Conservation (phyloP, 2,888 invertebrate species). For the Eudasyphora cyanicolor region DNA sequence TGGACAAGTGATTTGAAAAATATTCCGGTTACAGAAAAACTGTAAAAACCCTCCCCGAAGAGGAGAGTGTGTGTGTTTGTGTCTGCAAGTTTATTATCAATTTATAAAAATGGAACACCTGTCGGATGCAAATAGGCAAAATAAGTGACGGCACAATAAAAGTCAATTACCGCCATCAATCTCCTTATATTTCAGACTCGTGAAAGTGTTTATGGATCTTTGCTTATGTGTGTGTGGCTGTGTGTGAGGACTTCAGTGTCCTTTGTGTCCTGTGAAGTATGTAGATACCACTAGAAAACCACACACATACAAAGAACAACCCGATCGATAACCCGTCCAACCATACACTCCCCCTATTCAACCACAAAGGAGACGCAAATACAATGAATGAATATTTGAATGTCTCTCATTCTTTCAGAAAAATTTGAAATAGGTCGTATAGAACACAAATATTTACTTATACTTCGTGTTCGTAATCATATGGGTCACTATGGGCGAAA, state of each 20-base stretch:
- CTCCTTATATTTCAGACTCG: background rate
- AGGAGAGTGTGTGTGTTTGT: no score
- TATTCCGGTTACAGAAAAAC: constrained; percentile 12
- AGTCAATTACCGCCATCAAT: constrained; percentile 64
- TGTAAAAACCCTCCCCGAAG: background rate
- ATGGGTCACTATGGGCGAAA: no score
- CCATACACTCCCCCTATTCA: background rate
- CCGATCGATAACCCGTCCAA: no score
- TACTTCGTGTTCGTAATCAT: no score
- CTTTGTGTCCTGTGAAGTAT: background rate
- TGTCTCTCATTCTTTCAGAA: background rate
- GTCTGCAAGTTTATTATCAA: constrained; percentile 31
- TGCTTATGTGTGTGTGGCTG: background rate
- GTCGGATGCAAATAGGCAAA: constrained; percentile 50
- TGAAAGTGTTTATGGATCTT: background rate
- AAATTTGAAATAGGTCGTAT: background rate
- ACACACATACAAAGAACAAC: no score
- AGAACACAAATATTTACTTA: no score
- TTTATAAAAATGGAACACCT: constrained; percentile 54
- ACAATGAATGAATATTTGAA: background rate
- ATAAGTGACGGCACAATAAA: constrained; percentile 57
- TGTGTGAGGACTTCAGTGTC: background rate
- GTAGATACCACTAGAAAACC: no score
- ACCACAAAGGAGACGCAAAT: background rate
- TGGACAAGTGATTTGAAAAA: constrained; percentile 37